Evolutionary conservation across 2,797 vertebrate genomes (phyloP), one percentile per base, ranked within the genome.

Genomic region (Benthosema pterotum): DNA sequence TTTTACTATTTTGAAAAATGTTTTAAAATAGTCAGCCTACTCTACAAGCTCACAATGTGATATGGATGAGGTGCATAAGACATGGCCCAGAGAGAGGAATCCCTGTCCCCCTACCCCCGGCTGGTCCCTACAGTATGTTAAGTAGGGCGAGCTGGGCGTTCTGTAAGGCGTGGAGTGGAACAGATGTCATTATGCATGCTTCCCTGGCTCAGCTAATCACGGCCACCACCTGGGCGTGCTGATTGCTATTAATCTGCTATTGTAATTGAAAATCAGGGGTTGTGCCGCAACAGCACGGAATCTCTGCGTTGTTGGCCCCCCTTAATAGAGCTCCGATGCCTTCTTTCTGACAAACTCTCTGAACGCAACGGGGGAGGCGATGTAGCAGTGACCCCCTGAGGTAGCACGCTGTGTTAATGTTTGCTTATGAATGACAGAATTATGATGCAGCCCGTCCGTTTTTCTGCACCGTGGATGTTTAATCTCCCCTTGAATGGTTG

Each of bases 211-310:
- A 74, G 78, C 83, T 88, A 83, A 91, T 91, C 85, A 82, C 74
- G 78, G 65, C 56, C 72, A 75, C 87, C 89, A 89, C 83, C 87
- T 91, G 88, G 84, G 67, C 75, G 65, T 52, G 59, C 77, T 88
- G 85, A 87, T 86, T 87, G 45, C 72, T 67, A 80, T 89, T 87
- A 88, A 89, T 87, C 72, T 73, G 60, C 69, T 63, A 73, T 87
- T 89, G 79, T 91, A 86, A 90, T 88, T 88, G 84, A 88, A 87
- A 92, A 88, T 83, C 77, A 84, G 80, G 64, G 79, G 69, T 75
- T 79, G 63, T 56, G 46, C 47, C 2, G 61, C 65, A 63, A 66
- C 72, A 60, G 61, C 67, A 42, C 28, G 65, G 68, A 13, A 42
- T 59, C 71, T 80, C 71, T 61, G 64, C 55, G 57, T 80, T 18